These are phyloP conservation scores for Zoanthus sansibaricus DNA, from an alignment of 92 coral and sea anemone genomes.

Conservation along the genomic window DNA sequence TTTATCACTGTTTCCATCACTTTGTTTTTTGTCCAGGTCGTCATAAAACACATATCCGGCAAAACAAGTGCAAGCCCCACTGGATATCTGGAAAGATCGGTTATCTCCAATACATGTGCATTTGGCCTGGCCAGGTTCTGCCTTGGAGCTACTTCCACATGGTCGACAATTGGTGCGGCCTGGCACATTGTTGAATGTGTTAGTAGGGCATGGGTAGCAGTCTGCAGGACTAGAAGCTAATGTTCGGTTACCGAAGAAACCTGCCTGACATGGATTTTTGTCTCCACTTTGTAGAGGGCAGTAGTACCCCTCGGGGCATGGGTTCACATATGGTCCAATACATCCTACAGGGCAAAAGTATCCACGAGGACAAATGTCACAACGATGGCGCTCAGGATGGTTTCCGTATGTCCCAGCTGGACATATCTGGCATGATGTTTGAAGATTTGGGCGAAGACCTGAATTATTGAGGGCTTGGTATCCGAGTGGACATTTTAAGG, in stretches of 20 bases:
- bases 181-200: slow-evolving; percentile 68
- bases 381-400: slow-evolving; percentile 73
- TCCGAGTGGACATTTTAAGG: slow-evolving; percentile 81
- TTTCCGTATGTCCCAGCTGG: slow-evolving; percentile 85
- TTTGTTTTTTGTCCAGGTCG: slow-evolving; percentile 66
- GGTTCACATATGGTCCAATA: slow-evolving; percentile 81
- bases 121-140: slow-evolving; percentile 76
- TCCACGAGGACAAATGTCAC: slow-evolving; percentile 87
- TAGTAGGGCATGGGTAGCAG: slow-evolving; percentile 79
- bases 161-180: slow-evolving; percentile 84
- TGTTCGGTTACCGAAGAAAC: slow-evolving; percentile 79
- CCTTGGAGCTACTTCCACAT: slow-evolving; percentile 91
- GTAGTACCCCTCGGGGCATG: slow-evolving; percentile 85
- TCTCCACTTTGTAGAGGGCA: slow-evolving; percentile 80
- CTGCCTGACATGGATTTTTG: slow-evolving; percentile 84
- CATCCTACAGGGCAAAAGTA: slow-evolving; percentile 89
- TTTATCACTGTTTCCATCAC: slow-evolving; percentile 91
- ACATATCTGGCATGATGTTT: slow-evolving; percentile 70
- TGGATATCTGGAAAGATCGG: slow-evolving; percentile 88
- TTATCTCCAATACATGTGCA: slow-evolving; percentile 85
- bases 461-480: slow-evolving; percentile 65
- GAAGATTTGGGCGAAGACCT: slow-evolving; percentile 71
- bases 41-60: slow-evolving; percentile 86
- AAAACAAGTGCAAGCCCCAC: slow-evolving; percentile 84
- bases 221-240: slow-evolving; percentile 78